These are phyloP conservation scores for Chiloscyllium plagiosum DNA, from an alignment of 2,113 vertebrate genomes.

Conservation along the genomic window DNA sequence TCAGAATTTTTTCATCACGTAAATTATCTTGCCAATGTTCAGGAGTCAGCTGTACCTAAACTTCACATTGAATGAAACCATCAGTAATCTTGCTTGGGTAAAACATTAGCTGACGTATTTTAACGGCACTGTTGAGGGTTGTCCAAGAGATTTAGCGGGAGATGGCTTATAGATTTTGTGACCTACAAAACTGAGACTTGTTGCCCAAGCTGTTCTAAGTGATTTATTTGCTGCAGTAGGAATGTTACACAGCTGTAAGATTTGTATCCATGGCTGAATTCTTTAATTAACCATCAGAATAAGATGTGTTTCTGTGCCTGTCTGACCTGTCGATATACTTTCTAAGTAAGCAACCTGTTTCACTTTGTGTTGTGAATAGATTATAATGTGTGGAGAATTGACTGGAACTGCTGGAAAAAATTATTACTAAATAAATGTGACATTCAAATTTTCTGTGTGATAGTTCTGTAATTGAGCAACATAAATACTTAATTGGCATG, in stretches of 20 bases:
- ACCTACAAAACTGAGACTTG: neutral
- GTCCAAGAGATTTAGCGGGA: neutral
- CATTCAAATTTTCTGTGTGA: constrained; percentile 12
- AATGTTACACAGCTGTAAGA: constrained; percentile 21
- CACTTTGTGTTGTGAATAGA: constrained; percentile 13
- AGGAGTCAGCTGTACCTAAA: neutral
- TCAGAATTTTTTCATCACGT: neutral
- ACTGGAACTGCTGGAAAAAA: neutral
- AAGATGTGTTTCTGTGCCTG: neutral
- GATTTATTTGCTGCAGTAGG: constrained; percentile 23
- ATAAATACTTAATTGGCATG: constrained; percentile 8
- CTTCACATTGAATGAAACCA: neutral
- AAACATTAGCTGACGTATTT: neutral
- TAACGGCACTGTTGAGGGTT: neutral
- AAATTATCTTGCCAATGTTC: neutral
- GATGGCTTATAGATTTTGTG: neutral
- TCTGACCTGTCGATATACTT: constrained; percentile 3
- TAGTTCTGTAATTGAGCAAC: constrained; percentile 11
- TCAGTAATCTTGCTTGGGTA: neutral
- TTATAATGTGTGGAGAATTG: neutral
- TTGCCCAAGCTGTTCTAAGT: constrained; percentile 23
- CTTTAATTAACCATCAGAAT: constrained; percentile 29
- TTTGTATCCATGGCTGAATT: constrained; percentile 35
- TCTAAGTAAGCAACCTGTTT: neutral
- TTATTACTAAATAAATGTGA: constrained; percentile 4